These are phyloP conservation scores for Plectropomus leopardus DNA, from an alignment of 2,113 vertebrate genomes.

Conservation along the genomic window DNA sequence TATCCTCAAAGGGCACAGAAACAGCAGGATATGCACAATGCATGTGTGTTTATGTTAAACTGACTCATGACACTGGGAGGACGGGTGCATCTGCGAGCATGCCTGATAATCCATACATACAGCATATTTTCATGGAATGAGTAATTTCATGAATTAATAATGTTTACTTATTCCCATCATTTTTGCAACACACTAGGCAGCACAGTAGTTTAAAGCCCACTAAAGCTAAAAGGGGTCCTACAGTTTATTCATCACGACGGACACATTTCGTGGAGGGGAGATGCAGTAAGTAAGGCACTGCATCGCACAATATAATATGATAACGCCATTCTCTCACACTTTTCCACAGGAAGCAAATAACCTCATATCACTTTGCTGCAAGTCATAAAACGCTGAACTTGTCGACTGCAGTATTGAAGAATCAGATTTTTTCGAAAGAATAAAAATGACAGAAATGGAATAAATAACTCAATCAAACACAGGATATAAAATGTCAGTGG, in stretches of 20 bases:
- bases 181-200: neutral
- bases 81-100: neutral
- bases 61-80: neutral
- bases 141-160: slow-evolving; percentile 43
- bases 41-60: neutral
- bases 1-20: neutral
- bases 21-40: neutral
- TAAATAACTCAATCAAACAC: slow-evolving; percentile 4
- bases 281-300: slow-evolving; percentile 2
- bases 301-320: neutral
- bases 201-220: slow-evolving; percentile 9
- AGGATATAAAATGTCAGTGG: neutral
- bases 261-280: neutral
- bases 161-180: slow-evolving; percentile 1
- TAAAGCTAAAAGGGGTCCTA: slow-evolving; percentile 1
- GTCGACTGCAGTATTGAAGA: neutral
- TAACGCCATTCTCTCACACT: neutral
- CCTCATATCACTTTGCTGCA: neutral
- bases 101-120: neutral
- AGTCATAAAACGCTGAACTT: neutral
- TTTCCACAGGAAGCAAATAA: neutral
- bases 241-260: slow-evolving; percentile 14
- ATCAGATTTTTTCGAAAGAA: neutral
- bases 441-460: neutral
- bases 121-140: slow-evolving; percentile 12